Evolutionary conservation across 2,113 vertebrate species (phyloP), one percentile per base, ranked within the genome.

Genomic region (Pogonocichla stellata): DNA sequence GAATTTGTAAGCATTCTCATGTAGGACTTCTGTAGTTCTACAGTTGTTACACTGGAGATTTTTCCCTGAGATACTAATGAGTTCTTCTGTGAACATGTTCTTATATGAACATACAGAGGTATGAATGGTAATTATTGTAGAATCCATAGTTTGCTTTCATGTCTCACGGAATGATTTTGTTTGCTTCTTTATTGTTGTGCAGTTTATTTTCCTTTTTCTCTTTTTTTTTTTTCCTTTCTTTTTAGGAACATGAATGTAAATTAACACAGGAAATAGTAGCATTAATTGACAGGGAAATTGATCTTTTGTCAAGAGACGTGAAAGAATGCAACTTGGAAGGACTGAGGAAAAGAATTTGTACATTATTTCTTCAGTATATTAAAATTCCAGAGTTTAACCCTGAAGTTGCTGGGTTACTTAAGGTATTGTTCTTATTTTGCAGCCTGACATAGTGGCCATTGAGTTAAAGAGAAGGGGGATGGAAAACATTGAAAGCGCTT

Each of bases 301-400:
- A 99, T 94, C 98, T 99, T 86, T 96, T 99, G 94, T 97, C 97
- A 31, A 98, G 99, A 75, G 95, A 96, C 2, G 96, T 99, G 3
- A 99, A 98, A 92, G 86, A 97, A 29, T 71, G 67, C 50, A 99
- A 97, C 75, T 98, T 99, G 73, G 98, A 98, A 95, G 99, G 99
- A 23, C 98, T 99, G 80, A 98, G 99, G 81, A 98, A 98, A 97
- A 99, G 99, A 96, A 99, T 99, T 92, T 97, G 97, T 92, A 99
- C 99, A 3, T 98, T 99, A 53, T 99, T 99, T 95, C 98, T 99
- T 47, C 99, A 99, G 84, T 99, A 98, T 82, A 98, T 99, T 96
- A 99, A 99, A 98, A 99, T 90, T 50, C 99, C 99, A 2, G 91
- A 97, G 12, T 99, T 99, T 94, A 99, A 99, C 95, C 99, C 99